A percentile compares a stretch with the other conserved stretches of the same genome.
Evolutionary conservation across 1,140 invertebrate species (phyloP).

Genomic region (Drosophila sp.): DNA sequence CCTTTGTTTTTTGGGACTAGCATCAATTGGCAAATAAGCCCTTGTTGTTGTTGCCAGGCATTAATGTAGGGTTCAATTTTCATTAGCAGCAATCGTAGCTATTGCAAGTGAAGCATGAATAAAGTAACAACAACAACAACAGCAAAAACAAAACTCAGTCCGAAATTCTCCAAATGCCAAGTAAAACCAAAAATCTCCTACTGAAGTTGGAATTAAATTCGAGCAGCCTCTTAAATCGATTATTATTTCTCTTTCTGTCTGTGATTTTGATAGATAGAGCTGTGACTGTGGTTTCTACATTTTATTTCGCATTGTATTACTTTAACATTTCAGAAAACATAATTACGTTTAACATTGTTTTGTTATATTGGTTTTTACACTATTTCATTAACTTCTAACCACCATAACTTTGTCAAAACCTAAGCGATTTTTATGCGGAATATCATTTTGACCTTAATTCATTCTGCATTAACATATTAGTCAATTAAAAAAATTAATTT

Average conservation of each 20-base stretch:
- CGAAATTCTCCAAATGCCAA: not conserved
- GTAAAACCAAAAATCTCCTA: not conserved
- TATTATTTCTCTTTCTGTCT: conserved; percentile 22
- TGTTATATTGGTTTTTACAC: too few species aligned
- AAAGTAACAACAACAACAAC: conserved; percentile 32
- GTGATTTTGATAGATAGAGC: not conserved
- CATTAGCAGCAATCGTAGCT: conserved; percentile 55
- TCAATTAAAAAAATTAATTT: too few species aligned
- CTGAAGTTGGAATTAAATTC: conserved; percentile 22
- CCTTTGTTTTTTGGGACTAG: conserved; percentile 51
- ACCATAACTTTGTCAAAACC: not conserved
- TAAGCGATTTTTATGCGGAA: too few species aligned
- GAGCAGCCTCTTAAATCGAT: conserved; percentile 39
- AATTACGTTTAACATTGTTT: too few species aligned
- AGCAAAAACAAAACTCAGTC: not conserved
- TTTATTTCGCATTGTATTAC: too few species aligned
- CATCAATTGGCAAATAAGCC: conserved; percentile 58
- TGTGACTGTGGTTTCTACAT: not conserved
- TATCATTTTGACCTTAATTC: not conserved
- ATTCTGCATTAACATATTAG: too few species aligned
- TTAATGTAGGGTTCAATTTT: conserved; percentile 38
- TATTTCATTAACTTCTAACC: not conserved
- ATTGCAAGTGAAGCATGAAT: conserved; percentile 49
- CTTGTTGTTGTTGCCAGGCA: conserved; percentile 27
- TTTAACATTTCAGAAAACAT: too few species aligned